These are phyloP conservation scores for Pristiophorus japonicus DNA, from an alignment of 2,113 vertebrate genomes.

Conservation along the genomic window DNA sequence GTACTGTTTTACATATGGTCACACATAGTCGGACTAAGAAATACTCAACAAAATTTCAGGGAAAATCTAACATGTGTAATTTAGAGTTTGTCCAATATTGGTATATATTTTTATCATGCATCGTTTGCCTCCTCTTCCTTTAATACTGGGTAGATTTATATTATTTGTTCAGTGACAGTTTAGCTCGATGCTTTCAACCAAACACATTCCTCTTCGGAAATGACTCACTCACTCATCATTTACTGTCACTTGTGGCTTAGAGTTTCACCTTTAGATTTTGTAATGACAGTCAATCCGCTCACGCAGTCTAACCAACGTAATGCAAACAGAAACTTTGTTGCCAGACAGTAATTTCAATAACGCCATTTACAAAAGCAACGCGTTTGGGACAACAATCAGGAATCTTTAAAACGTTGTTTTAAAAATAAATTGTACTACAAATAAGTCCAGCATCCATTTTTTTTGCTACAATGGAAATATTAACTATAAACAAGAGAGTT, in stretches of 20 bases:
- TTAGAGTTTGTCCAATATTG: neutral
- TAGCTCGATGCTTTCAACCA: neutral
- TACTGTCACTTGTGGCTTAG: neutral
- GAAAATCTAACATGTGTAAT: neutral
- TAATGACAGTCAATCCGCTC: neutral
- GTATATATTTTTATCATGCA: neutral
- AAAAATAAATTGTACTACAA: neutral
- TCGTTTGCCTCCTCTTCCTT: neutral
- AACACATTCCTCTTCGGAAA: neutral
- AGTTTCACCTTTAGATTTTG: neutral
- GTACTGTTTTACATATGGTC: neutral
- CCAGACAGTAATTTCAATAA: neutral
- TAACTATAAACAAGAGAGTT: neutral
- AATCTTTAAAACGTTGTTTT: neutral
- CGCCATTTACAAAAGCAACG: neutral
- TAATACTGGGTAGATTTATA: neutral
- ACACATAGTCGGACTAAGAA: neutral
- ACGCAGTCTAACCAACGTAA: neutral
- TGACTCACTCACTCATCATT: neutral
- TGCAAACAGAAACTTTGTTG: neutral
- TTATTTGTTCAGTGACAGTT: neutral
- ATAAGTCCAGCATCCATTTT: neutral
- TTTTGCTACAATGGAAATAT: neutral
- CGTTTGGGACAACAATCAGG: neutral
- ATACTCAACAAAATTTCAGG: neutral